Percentiles rank a stretch among this genome's conserved stretches.
Conservation (phyloP, 2,888 invertebrate genomes). For the Caenorhabditis japonica region DNA sequence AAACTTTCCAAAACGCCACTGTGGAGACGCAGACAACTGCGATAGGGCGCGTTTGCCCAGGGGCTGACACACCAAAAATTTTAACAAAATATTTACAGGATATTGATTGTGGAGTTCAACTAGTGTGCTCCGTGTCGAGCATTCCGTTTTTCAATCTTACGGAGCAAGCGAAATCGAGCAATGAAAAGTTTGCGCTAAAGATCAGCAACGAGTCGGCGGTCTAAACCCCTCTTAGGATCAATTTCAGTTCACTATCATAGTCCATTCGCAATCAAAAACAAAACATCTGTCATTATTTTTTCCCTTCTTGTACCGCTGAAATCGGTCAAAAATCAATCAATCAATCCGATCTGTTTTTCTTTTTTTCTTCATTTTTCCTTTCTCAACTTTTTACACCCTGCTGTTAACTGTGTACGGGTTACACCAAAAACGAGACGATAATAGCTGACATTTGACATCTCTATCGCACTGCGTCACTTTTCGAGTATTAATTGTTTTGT, state of each 20-base stretch:
- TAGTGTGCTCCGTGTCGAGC: constrained; percentile 88
- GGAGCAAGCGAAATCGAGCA: constrained; percentile 82
- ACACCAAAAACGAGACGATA: constrained; percentile 18
- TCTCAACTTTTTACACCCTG: constrained; percentile 14
- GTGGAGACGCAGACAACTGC: too few relatives aligned
- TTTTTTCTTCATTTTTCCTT: not conserved
- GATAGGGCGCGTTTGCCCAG: too few relatives aligned
- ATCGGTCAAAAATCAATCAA: constrained; percentile 18
- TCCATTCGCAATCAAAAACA: not conserved
- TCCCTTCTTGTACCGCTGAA: constrained; percentile 3
- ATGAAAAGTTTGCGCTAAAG: constrained; percentile 62
- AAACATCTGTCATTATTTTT: not conserved
- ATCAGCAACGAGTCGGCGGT: constrained; percentile 65
- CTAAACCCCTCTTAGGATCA: constrained; percentile 10
- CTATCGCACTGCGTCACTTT: constrained; percentile 30
- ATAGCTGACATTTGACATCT: constrained; percentile 21
- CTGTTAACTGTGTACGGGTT: constrained; percentile 44
- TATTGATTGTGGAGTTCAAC: constrained; percentile 88
- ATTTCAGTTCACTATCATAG: not conserved
- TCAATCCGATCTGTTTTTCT: constrained; percentile 6
- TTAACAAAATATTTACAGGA: constrained; percentile 39
- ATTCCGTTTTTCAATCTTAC: constrained; percentile 94
- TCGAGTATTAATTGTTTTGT: constrained; percentile 13
- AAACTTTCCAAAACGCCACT: too few relatives aligned
- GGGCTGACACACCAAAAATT: too few relatives aligned